Conservation (phyloP, 2,113 vertebrate species). For the Hippocampus abdominalis region DNA sequence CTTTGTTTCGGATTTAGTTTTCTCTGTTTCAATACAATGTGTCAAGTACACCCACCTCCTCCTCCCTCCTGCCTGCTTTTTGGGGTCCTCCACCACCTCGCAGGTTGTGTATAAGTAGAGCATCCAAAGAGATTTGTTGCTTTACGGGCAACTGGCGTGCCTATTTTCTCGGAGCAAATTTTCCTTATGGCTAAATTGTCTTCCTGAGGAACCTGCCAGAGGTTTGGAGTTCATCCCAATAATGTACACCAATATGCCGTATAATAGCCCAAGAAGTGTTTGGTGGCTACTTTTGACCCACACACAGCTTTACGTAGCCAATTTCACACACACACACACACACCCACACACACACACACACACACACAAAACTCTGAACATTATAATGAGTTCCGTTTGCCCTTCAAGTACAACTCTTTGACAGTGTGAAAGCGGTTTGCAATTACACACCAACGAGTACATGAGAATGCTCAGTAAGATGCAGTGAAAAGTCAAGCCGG, state of each 20-base stretch:
- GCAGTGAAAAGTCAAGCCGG: slow-evolving; percentile 18
- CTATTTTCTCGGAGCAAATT: background rate
- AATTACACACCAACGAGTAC: background rate
- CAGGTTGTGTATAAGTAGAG: too few species aligned
- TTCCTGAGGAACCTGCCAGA: background rate
- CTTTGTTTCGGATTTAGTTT: too few species aligned
- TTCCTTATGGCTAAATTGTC: background rate
- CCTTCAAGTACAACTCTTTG: background rate
- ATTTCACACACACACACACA: background rate
- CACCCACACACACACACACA: too few species aligned
- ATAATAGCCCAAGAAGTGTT: background rate
- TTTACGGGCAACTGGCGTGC: too few species aligned
- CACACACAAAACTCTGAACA: background rate
- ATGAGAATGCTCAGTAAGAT: slow-evolving; percentile 11
- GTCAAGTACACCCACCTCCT: too few species aligned
- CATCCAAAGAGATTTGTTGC: too few species aligned
- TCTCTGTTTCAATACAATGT: too few species aligned
- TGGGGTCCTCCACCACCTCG: too few species aligned
- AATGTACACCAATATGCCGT: background rate
- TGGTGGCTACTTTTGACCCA: background rate
- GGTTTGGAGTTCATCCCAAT: background rate
- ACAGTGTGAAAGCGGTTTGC: background rate
- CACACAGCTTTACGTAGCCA: background rate
- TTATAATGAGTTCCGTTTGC: background rate
- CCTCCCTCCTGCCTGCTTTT: too few species aligned